phyloP scores from a whole-genome alignment of 2,113 vertebrate species.

The Malurus elegans region DNA sequence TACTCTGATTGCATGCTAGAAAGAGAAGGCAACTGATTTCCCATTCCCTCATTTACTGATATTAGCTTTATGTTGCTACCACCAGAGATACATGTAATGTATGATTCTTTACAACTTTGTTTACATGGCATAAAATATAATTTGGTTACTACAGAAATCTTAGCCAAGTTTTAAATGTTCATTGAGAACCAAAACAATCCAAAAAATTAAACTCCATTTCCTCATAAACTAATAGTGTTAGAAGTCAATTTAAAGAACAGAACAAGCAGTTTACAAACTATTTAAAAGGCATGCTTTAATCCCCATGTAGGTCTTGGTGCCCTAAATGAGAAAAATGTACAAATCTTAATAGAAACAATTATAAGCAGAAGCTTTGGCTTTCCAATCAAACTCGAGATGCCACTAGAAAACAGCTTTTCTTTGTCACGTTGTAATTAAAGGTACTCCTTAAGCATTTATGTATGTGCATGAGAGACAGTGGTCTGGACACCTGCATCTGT shows the following conservation, averaged over 20 bases:
- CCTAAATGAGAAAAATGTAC: background rate
- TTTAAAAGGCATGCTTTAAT: constrained; percentile 9
- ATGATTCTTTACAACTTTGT: constrained; percentile 35
- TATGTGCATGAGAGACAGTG: background rate
- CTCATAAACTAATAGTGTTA: background rate
- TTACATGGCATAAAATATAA: constrained; percentile 48
- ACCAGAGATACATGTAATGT: background rate
- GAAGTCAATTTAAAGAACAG: constrained; percentile 5
- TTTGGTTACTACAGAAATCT: constrained; percentile 43
- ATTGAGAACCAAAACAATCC: background rate
- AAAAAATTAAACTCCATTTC: background rate
- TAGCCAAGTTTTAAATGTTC: constrained; percentile 24
- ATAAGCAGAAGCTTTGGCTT: background rate
- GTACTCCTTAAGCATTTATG: background rate
- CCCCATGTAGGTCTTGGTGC: background rate
- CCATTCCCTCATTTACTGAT: constrained; percentile 51
- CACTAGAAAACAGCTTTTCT: background rate
- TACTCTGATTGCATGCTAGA: constrained; percentile 31
- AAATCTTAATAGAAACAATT: background rate
- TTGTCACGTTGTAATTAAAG: background rate
- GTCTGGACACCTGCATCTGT: background rate
- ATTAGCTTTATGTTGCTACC: constrained; percentile 31
- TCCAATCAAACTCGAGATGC: background rate
- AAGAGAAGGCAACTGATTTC: constrained; percentile 18
- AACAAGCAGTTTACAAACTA: background rate